Conservation (phyloP, 2,888 invertebrate genomes). For the Leptinotarsa peninsularis region DNA sequence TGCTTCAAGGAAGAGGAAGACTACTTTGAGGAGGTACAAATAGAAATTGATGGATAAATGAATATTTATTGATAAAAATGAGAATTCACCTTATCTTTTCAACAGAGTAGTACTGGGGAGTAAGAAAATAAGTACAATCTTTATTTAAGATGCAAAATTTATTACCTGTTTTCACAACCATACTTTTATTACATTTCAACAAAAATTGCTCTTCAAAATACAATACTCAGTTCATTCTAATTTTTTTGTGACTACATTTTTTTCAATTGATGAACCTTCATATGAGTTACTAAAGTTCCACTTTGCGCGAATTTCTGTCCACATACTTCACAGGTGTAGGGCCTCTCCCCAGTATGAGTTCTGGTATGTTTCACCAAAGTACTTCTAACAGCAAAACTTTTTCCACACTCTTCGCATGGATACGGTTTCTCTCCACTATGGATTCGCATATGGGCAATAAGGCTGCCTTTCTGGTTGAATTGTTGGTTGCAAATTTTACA, state of each 20-base stretch:
- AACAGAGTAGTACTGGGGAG: too few relatives aligned
- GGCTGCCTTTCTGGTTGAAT: constrained; percentile 55
- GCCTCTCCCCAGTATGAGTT: constrained; percentile 60
- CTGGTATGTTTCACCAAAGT: constrained; percentile 59
- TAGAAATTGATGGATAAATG: too few relatives aligned
- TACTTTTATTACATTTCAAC: not conserved
- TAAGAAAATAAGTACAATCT: too few relatives aligned
- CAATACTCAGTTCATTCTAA: not conserved
- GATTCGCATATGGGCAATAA: constrained; percentile 57
- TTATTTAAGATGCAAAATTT: too few relatives aligned
- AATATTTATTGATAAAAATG: too few relatives aligned
- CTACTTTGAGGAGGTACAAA: too few relatives aligned
- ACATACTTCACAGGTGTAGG: constrained; percentile 57
- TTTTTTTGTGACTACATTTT: not conserved
- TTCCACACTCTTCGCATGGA: constrained; percentile 56
- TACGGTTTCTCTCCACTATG: constrained; percentile 59
- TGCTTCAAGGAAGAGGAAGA: too few relatives aligned
- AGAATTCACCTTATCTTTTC: too few relatives aligned
- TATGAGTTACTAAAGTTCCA: constrained; percentile 57
- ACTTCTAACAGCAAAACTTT: constrained; percentile 57
- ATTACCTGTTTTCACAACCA: too few relatives aligned
- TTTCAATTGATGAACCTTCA: constrained; percentile 58
- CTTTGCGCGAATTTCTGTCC: constrained; percentile 48
- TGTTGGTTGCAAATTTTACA: constrained; percentile 52
- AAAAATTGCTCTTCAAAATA: not conserved